Conservation (phyloP, 2,113 vertebrate species). For the Saiga tatarica region DNA sequence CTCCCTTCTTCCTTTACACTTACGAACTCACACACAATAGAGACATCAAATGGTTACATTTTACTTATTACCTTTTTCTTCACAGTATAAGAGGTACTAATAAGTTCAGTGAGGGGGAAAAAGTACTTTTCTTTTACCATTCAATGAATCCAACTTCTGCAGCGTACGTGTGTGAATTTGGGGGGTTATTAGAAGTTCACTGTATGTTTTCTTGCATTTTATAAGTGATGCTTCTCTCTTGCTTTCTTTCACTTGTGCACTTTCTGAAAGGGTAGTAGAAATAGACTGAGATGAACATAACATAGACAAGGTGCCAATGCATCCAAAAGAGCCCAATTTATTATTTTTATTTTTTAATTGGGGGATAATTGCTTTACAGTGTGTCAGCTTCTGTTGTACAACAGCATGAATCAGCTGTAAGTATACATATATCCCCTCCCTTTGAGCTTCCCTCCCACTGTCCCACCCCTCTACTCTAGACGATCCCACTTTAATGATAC, state of each 20-base stretch:
- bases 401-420: not conserved
- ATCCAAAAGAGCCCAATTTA: not conserved
- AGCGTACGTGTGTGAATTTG: not conserved
- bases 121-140: conserved; percentile 39
- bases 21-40: conserved; percentile 35
- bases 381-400: not conserved
- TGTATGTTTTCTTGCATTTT: conserved; percentile 29
- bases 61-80: conserved; percentile 48
- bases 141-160: conserved; percentile 12
- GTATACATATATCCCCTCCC: not conserved
- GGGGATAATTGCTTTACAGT: not conserved
- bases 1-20: conserved; percentile 3
- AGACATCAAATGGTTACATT: conserved; percentile 61
- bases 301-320: not conserved
- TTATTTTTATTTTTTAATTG: not conserved
- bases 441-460: not conserved
- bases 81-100: conserved; percentile 47
- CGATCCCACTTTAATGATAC: not conserved
- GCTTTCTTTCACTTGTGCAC: not conserved
- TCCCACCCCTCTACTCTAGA: not conserved
- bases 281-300: not conserved
- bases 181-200: conserved; percentile 37
- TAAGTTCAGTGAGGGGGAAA: conserved; percentile 26
- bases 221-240: not conserved
- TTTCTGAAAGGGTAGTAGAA: not conserved